A percentile compares a stretch with the other conserved stretches of the same genome.
These are phyloP conservation scores for Pyrrhura leucotis DNA, from an alignment of 2,797 vertebrate species.

Conservation along the genomic window DNA sequence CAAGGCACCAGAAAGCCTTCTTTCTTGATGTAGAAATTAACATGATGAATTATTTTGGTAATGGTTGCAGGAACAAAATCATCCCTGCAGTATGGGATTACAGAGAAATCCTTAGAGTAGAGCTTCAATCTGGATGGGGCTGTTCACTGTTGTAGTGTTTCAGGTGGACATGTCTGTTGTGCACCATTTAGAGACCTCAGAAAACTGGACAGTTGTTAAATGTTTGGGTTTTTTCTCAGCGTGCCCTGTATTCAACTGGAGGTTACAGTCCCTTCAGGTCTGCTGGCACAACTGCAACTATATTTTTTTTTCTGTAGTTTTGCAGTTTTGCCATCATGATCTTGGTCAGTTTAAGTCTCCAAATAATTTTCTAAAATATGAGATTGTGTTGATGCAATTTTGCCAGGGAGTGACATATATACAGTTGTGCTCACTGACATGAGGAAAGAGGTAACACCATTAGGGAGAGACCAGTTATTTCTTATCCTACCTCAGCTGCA, in stretches of 20 bases:
- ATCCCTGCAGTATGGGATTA: background rate
- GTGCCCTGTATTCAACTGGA: background rate
- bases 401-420: background rate
- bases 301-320: background rate
- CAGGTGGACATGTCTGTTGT: background rate
- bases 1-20: background rate
- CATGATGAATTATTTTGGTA: background rate
- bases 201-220: background rate
- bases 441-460: background rate
- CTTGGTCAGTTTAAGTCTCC: background rate
- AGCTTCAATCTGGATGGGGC: background rate
- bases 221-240: background rate
- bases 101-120: background rate
- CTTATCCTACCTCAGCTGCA: background rate
- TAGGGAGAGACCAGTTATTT: background rate
- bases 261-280: background rate
- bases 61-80: background rate
- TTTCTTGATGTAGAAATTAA: background rate
- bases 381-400: background rate
- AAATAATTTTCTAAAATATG: background rate
- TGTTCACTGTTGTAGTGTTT: rapidly evolving
- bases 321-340: background rate
- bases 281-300: background rate
- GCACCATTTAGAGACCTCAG: background rate
- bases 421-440: background rate